Evolutionary conservation across 2,888 invertebrate genomes (phyloP), one percentile per base, ranked within the genome.

Genomic region (Drosophila engyochracea): DNA sequence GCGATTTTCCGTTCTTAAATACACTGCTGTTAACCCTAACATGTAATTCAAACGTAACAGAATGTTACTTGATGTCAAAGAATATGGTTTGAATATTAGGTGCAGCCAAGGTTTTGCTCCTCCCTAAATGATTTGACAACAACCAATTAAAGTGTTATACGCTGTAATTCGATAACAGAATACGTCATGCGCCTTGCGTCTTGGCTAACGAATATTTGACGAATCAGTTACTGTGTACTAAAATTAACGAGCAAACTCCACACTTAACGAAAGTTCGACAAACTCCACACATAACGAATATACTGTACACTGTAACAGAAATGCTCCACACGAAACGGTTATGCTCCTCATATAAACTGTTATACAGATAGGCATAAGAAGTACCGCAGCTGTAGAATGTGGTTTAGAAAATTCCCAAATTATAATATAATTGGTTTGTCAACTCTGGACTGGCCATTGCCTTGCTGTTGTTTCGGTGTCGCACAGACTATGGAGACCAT

Each of bases 401-500:
- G 31, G 14, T 10, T 35, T 41, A n/a, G 55, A 31, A 77, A 69
- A 63, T 63, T 30, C 22, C 62, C 52, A 80, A 79, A 76, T 55
- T 57, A 55, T 68, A 58, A 52, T 68, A 59, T 69, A 79, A 80
- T 80, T 82, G 70, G 70, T 53, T 74, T 82, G 83, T 80, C 83
- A 61, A 69, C 54, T 49, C 4, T 44, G 33, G 55, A 55, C 58
- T 71, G 60, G 55, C 9, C 25, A 28, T 25, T 33, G 31, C n/a
- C 28, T 3, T 16, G 5, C 7, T 54, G 54, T 10, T 37, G 16
- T 55, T 28, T 31, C 31, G 37, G 14, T 28, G 28, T 35, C 12
- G 35, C 16, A 10, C 25, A 37, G 35, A 58, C 25, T 25, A 22
- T 19, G 53, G 7, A 10, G 25, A 68, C 70, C 70, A 79, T 79